Percentiles rank a stretch among this genome's conserved stretches.
Evolutionary conservation across 2,113 vertebrate species (phyloP).

Genomic region (Leucopternis melanops): DNA sequence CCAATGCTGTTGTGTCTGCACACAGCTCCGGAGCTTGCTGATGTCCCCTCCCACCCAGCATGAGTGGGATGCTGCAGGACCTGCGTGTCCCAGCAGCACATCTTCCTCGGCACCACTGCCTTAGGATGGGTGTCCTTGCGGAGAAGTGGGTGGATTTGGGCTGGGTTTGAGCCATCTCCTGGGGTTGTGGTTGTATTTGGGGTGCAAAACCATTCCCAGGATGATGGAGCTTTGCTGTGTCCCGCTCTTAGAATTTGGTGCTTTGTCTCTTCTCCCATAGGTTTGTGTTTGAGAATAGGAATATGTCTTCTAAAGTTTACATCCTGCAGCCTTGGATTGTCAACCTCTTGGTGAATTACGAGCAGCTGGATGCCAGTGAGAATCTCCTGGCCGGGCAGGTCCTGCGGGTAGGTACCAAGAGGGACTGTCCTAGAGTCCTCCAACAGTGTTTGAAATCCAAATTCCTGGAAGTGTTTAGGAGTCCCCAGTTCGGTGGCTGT

Average conservation of each 20-base stretch:
- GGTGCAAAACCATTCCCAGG: neutral
- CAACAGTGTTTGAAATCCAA: neutral
- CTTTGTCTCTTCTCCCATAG: neutral
- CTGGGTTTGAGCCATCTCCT: neutral
- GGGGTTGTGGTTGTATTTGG: neutral
- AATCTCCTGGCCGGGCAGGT: conserved; percentile 37
- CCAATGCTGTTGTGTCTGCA: too few species aligned
- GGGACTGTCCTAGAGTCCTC: neutral
- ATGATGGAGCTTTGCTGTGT: neutral
- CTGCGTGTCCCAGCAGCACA: neutral
- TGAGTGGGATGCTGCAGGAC: neutral
- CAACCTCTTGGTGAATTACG: neutral
- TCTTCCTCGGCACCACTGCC: neutral
- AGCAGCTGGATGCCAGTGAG: neutral
- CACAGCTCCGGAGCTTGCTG: rapidly evolving
- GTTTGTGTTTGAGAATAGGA: neutral
- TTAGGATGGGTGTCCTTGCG: neutral
- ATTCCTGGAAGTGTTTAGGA: neutral
- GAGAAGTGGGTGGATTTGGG: neutral
- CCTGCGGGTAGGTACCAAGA: neutral
- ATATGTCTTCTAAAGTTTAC: neutral
- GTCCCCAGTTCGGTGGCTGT: neutral
- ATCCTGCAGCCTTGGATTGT: conserved; percentile 31
- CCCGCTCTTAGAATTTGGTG: neutral
- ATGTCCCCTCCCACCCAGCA: rapidly evolving